These are phyloP conservation scores for Heliconius congener DNA, from an alignment of 1,140 invertebrate species.

Conservation along the genomic window DNA sequence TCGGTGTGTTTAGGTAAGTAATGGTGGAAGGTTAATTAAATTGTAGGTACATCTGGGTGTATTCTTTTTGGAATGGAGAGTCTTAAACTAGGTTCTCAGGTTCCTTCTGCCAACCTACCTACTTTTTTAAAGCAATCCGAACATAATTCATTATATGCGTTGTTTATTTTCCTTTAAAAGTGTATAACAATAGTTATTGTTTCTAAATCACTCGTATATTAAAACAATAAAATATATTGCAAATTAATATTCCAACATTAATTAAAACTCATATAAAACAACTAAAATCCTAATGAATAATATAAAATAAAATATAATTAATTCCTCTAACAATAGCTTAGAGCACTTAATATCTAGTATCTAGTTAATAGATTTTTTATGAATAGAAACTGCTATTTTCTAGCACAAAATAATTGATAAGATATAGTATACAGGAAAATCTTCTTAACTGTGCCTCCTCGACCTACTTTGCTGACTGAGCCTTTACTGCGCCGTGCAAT, in stretches of 20 bases:
- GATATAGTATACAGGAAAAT: background rate
- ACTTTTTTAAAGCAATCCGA: no score
- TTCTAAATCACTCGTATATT: background rate
- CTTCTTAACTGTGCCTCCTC: background rate
- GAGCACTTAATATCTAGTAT: no score
- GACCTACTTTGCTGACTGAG: background rate
- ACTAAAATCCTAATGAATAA: background rate
- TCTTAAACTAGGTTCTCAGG: no score
- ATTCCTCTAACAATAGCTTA: background rate
- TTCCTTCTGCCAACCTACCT: no score
- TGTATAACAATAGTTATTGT: background rate
- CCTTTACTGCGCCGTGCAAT: background rate
- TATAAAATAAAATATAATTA: background rate
- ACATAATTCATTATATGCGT: background rate
- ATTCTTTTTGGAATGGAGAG: background rate
- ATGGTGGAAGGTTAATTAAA: constrained; percentile 36
- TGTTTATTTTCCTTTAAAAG: background rate
- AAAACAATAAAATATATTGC: background rate
- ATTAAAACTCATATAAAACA: background rate
- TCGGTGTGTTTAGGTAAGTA: constrained; percentile 55
- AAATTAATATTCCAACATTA: background rate
- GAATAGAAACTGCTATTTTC: background rate
- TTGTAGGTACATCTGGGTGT: background rate
- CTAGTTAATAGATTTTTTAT: no score
- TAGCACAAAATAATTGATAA: background rate